These are phyloP conservation scores for Plagiodera versicolora DNA, from an alignment of 2,888 invertebrate species.

Conservation along the genomic window DNA sequence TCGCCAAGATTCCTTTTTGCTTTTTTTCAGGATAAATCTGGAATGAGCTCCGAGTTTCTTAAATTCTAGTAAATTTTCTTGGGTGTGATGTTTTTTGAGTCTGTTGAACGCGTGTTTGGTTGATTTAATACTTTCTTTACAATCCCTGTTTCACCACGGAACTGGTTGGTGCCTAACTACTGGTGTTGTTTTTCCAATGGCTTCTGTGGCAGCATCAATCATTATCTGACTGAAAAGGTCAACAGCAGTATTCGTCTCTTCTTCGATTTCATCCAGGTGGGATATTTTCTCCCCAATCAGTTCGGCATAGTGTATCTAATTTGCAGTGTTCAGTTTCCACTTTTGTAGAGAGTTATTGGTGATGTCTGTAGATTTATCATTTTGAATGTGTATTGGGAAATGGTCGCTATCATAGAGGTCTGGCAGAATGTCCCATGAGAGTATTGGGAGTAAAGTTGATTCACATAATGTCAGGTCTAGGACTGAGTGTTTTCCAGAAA, in stretches of 20 bases:
- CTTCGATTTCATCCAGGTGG: too few species aligned
- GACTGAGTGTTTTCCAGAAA: neutral
- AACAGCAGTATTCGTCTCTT: too few species aligned
- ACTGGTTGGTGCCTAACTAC: neutral
- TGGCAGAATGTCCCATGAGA: neutral
- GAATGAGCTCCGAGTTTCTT: slow-evolving; percentile 1
- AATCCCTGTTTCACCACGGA: slow-evolving; percentile 4
- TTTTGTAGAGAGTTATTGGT: too few species aligned
- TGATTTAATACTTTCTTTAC: neutral
- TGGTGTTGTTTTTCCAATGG: neutral
- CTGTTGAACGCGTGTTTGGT: slow-evolving; percentile 6
- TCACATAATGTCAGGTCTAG: neutral
- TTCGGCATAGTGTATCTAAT: too few species aligned
- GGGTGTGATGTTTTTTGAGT: neutral
- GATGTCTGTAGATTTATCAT: too few species aligned
- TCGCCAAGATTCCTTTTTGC: neutral
- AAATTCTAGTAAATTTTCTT: neutral
- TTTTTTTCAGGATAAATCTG: neutral
- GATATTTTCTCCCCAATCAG: too few species aligned
- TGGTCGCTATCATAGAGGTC: neutral
- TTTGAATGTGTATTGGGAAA: too few species aligned
- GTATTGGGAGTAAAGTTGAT: neutral
- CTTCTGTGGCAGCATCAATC: too few species aligned
- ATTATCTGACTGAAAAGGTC: too few species aligned
- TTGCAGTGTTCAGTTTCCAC: neutral